Evolutionary conservation across 1,140 invertebrate species (phyloP).

Genomic region (Lepidotrigona ventralis): DNA sequence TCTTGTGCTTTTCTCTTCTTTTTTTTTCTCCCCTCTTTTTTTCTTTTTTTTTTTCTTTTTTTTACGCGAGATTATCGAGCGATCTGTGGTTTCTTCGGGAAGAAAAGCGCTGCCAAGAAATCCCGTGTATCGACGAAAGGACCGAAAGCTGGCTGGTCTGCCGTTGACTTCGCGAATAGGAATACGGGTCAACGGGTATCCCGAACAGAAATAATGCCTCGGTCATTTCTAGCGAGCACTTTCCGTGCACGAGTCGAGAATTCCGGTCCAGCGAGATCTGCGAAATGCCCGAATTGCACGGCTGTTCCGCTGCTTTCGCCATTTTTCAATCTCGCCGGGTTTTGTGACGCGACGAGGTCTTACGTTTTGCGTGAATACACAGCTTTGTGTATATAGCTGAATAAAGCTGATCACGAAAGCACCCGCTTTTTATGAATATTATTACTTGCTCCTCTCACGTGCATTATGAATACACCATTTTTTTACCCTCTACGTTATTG

Average conservation of each 20-base stretch:
- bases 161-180: slow-evolving; percentile 53
- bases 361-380: neutral
- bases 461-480: too few relatives aligned
- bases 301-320: neutral
- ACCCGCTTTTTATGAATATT: too few relatives aligned
- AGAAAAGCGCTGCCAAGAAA: slow-evolving; percentile 44
- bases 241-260: neutral
- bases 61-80: slow-evolving; percentile 28
- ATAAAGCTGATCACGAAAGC: too few relatives aligned
- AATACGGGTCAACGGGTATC: slow-evolving; percentile 54
- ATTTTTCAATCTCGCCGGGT: neutral
- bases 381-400: neutral
- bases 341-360: neutral
- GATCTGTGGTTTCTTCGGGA: neutral
- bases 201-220: slow-evolving; percentile 47
- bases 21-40: too few relatives aligned
- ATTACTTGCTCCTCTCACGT: too few relatives aligned
- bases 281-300: neutral
- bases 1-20: neutral
- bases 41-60: too few relatives aligned
- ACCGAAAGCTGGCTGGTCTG: slow-evolving; percentile 26
- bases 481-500: too few relatives aligned
- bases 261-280: neutral
- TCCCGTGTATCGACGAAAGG: slow-evolving; percentile 36
- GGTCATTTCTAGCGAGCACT: slow-evolving; percentile 16